Percentiles rank a stretch among this genome's conserved stretches.
phyloP scores from a whole-genome alignment of 2,113 vertebrate species.

The Ondatra zibethicus region DNA sequence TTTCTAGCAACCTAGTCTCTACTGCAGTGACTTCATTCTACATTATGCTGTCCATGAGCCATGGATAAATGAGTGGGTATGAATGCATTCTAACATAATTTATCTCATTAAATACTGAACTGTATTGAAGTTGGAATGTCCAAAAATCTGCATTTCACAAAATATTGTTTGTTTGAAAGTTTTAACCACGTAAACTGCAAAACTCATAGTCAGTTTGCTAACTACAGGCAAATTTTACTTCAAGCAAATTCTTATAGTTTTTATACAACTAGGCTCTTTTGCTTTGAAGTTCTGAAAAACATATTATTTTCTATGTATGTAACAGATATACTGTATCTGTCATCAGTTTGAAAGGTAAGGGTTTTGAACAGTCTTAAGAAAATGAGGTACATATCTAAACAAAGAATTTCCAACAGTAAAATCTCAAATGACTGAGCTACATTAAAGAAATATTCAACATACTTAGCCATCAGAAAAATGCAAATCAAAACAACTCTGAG shows the following conservation, averaged over 20 bases:
- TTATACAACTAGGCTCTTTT: background rate
- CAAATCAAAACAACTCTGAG: background rate
- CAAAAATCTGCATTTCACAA: background rate
- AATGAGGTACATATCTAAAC: background rate
- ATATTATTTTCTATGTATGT: background rate
- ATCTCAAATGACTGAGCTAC: background rate
- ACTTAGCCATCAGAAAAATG: background rate
- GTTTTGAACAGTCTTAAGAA: background rate
- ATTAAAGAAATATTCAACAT: background rate
- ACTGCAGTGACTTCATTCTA: background rate
- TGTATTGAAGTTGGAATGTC: background rate
- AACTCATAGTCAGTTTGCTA: background rate
- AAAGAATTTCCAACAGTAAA: background rate
- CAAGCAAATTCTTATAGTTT: background rate
- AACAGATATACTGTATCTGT: background rate
- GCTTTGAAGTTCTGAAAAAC: background rate
- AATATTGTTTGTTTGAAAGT: background rate
- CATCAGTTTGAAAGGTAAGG: background rate
- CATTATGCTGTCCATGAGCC: background rate
- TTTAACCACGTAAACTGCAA: background rate
- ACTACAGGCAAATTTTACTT: background rate
- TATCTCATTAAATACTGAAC: background rate
- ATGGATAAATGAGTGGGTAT: background rate
- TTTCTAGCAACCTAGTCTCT: background rate
- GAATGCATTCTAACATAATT: background rate